Conservation (phyloP, 2,888 invertebrate species). For the Yponomeuta evonymella region DNA sequence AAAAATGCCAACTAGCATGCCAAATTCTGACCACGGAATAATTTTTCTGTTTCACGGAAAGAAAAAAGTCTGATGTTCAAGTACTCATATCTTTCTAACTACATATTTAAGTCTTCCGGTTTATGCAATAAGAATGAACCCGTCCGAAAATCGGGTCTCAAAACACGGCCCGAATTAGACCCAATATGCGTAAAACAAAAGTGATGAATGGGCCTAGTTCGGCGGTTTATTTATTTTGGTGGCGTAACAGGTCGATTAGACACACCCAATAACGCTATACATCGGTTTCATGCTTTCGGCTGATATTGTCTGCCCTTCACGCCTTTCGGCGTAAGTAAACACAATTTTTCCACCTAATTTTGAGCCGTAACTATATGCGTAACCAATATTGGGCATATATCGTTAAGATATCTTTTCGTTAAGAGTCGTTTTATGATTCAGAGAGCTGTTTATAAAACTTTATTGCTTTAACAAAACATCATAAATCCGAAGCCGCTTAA, state of each 20-base stretch:
- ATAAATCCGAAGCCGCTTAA: no score
- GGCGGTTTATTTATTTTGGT: neutral
- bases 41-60: no score
- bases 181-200: neutral
- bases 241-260: conserved; percentile 6
- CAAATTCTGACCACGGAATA: no score
- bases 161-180: neutral
- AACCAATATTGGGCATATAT: neutral
- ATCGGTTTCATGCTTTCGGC: neutral
- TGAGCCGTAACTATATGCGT: neutral
- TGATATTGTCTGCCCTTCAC: neutral
- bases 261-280: neutral
- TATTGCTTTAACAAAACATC: no score
- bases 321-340: neutral
- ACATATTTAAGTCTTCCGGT: no score
- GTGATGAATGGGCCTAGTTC: neutral
- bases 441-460: no score
- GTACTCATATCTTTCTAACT: no score
- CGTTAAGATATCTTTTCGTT: neutral
- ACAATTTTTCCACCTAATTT: neutral
- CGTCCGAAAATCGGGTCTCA: no score
- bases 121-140: no score
- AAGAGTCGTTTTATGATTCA: neutral
- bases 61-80: no score
- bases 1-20: no score